A percentile compares a stretch with the other conserved stretches of the same genome.
phyloP scores from a whole-genome alignment of 2,888 invertebrate genomes.

The Drepanosiphum platanoidis region DNA sequence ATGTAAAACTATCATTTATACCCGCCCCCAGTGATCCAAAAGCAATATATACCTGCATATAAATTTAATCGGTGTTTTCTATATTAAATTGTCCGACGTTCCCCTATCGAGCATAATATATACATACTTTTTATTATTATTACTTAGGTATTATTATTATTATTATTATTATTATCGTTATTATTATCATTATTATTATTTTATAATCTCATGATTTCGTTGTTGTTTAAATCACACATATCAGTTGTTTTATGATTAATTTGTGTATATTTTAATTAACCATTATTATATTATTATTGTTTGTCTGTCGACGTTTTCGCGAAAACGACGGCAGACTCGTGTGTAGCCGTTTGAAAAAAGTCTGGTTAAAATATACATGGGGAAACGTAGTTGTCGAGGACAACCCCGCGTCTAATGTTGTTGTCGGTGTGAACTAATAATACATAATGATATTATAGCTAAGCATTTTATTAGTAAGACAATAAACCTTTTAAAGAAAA shows the following conservation, averaged over 20 bases:
- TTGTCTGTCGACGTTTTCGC: neutral
- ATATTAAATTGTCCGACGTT: neutral
- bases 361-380: neutral
- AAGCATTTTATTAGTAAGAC: constrained; percentile 16
- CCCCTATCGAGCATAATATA: neutral
- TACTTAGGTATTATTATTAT: neutral
- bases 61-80: neutral
- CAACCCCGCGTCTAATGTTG: neutral
- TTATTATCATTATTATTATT: neutral
- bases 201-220: neutral
- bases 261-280: constrained; percentile 8
- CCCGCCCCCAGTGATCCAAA: no score
- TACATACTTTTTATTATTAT: neutral
- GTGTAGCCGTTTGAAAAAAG: neutral
- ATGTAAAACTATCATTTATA: no score
- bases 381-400: neutral
- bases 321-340: neutral
- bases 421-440: constrained; percentile 2
- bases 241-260: constrained; percentile 22
- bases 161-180: neutral
- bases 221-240: constrained; percentile 25
- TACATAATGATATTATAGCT: constrained; percentile 9
- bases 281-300: constrained; percentile 3
- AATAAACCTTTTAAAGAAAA: constrained; percentile 2
- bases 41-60: neutral